Evolutionary conservation across 2,113 vertebrate species (phyloP).

Genomic region (Neofelis nebulosa): DNA sequence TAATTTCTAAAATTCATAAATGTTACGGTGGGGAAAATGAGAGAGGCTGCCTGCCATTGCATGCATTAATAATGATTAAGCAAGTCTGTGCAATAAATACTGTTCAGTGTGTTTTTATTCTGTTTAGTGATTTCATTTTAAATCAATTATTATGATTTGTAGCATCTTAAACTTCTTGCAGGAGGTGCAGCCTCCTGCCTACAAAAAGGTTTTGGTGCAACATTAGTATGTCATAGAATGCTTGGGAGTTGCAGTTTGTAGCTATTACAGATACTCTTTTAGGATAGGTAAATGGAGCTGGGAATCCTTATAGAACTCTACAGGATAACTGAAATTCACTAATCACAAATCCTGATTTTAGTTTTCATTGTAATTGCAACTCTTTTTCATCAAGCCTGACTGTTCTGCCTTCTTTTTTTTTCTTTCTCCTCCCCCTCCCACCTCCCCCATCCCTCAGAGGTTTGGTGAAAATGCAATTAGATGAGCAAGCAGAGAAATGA

Average conservation of each 20-base stretch:
- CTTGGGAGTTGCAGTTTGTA: not conserved
- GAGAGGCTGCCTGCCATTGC: not conserved
- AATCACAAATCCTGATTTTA: constrained; percentile 25
- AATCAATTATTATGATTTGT: constrained; percentile 1
- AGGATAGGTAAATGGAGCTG: not conserved
- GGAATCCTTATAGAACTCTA: not conserved
- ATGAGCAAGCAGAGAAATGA: not conserved
- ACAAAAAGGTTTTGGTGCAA: not conserved
- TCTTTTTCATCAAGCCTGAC: not conserved
- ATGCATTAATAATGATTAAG: not conserved
- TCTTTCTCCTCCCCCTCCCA: not conserved
- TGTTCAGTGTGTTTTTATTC: constrained; percentile 2
- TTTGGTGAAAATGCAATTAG: not conserved
- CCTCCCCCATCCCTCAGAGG: not conserved
- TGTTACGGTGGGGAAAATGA: constrained; percentile 1
- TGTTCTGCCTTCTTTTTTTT: not conserved
- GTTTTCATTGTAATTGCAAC: not conserved
- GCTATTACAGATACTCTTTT: not conserved
- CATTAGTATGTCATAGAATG: not conserved
- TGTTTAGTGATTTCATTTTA: constrained; percentile 33
- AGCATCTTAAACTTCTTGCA: not conserved
- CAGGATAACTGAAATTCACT: not conserved
- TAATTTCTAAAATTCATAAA: constrained; percentile 42
- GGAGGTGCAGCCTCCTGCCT: not conserved
- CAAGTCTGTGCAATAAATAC: not conserved